Conservation (phyloP, 2,888 invertebrate genomes). For the Morpho deidamia region DNA sequence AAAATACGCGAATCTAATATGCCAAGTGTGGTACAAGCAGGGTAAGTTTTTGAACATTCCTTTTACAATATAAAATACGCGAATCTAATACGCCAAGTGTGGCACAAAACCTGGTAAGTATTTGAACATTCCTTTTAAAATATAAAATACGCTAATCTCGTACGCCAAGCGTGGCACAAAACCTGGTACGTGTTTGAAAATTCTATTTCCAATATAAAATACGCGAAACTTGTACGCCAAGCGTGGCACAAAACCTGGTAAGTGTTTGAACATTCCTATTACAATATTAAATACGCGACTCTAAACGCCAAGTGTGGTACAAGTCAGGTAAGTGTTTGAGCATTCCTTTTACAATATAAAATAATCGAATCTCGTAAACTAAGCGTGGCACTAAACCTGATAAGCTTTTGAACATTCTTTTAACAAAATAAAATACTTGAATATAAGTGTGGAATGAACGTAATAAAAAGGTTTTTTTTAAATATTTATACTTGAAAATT, state of each 20-base stretch:
- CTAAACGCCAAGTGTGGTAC: constrained; percentile 87
- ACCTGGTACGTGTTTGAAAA: constrained; percentile 54
- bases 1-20: constrained; percentile 88
- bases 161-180: constrained; percentile 86
- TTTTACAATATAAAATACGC: constrained; percentile 57
- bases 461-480: no score
- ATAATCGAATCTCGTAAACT: constrained; percentile 92
- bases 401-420: no score
- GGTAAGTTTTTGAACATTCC: no score
- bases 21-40: constrained; percentile 82
- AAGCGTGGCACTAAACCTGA: constrained; percentile 83
- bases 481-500: no score
- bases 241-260: constrained; percentile 81
- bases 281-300: no score
- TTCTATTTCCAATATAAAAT: no score
- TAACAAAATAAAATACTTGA: no score
- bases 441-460: no score
- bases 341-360: no score
- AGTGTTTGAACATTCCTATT: no score
- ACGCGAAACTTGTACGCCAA: constrained; percentile 92
- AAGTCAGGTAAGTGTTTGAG: constrained; percentile 78
- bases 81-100: constrained; percentile 90
- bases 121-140: not conserved
- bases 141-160: constrained; percentile 84
- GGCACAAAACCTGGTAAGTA: constrained; percentile 79